phyloP scores from a whole-genome alignment of 2,797 vertebrate genomes.

The Oryzias dopingdopingensis region DNA sequence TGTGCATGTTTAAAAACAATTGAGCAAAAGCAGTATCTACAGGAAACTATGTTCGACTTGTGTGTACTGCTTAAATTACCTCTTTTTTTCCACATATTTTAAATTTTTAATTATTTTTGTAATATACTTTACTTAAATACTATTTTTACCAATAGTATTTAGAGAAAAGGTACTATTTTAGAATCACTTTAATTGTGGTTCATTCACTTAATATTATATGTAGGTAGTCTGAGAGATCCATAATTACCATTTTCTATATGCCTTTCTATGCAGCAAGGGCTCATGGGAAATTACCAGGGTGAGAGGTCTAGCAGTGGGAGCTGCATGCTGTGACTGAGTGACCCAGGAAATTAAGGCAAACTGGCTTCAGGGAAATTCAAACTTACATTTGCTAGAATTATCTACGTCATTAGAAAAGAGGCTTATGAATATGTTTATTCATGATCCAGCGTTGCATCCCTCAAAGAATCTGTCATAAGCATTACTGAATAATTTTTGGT shows the following conservation, averaged over 20 bases:
- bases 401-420: constrained; percentile 56
- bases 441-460: constrained; percentile 59
- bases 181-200: constrained; percentile 62
- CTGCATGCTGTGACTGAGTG: constrained; percentile 51
- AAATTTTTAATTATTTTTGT: not conserved
- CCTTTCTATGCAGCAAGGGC: constrained; percentile 28
- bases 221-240: constrained; percentile 55
- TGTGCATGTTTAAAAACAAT: constrained; percentile 40
- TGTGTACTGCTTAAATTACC: too few species aligned
- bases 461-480: constrained; percentile 64
- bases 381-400: constrained; percentile 58
- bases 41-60: constrained; percentile 6
- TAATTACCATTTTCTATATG: constrained; percentile 67
- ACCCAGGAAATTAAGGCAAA: constrained; percentile 48
- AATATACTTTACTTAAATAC: constrained; percentile 24
- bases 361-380: constrained; percentile 38
- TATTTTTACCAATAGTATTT: constrained; percentile 41
- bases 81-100: not conserved
- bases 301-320: constrained; percentile 54
- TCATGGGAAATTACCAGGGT: constrained; percentile 68
- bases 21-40: constrained; percentile 5
- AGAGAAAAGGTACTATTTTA: constrained; percentile 36
- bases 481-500: constrained; percentile 63
- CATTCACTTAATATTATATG: constrained; percentile 67
- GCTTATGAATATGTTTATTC: constrained; percentile 68